Base-by-base conservation (phyloP, 2,888 invertebrate genomes). In the Melinaea menophilus region DNA sequence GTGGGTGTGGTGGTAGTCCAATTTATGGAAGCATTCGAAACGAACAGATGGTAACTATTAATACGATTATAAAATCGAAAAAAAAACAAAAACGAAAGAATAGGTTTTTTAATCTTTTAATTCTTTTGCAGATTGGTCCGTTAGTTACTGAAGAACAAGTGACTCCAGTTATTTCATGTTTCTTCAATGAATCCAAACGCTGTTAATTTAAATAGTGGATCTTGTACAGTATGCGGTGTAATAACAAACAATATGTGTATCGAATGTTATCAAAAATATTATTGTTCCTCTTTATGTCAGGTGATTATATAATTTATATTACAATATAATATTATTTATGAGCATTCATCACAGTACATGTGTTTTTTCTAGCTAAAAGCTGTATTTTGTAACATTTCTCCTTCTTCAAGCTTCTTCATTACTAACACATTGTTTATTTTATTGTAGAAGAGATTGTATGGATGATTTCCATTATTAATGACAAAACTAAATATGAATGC, bases 1-100 rank as follows among this genome's bases (percentile, higher is more conserved):
- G 79, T 67, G 80, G 79, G 3, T 72, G 77, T 62, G 70, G 68
- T 56, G 70, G 68, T 55, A 79, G 76, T 69, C 80, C 80, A 35
- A 47, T 68, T 22, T 65, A 67, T 46, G 70, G 68, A 34, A 67
- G 66, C 59, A 59, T 12, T 13, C 9, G 37, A 35, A 64, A 46
- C 13, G 64, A 67, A 48, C 41, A 47, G 66, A 59, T 22, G 69
- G 71, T 73, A 66, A 59, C 57, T 62, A 51, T 31, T 7, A 31
- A 7, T 2, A 51, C 9, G 5, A 1, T 9, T 51, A 3, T 31
- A 31, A 31, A 9, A 31, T 51, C 4, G 51, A 51, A 31, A 51
- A 31, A 22, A n/a, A 22, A 51, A 41, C 41, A 2, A 11, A 9
- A 41, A 11, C 7, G 7, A 41, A 4, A 37, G 37, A 37, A 37